These are phyloP conservation scores for Gallinago media DNA, from an alignment of 2,113 vertebrate genomes.

Conservation along the genomic window DNA sequence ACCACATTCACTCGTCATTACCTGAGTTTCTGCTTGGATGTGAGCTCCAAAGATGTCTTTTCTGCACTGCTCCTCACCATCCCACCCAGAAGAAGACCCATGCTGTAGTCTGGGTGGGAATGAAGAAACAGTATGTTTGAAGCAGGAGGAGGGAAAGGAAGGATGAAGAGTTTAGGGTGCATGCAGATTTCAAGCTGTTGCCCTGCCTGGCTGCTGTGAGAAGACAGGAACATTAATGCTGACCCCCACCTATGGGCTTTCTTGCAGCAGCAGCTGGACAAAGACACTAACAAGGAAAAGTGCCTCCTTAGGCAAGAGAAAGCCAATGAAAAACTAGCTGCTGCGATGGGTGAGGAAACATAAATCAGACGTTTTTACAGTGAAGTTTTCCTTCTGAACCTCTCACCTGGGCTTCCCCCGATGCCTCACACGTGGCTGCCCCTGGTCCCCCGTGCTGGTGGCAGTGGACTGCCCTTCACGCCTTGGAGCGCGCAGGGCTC, in stretches of 20 bases:
- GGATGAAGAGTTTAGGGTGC: not conserved
- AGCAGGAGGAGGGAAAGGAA: not conserved
- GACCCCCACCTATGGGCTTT: not conserved
- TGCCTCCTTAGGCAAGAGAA: not conserved
- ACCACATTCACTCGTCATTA: not conserved
- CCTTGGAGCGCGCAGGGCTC: slow-evolving; percentile 33
- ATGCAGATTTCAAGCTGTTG: not conserved
- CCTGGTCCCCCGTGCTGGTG: not conserved
- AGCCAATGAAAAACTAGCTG: not conserved
- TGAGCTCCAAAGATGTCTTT: not conserved
- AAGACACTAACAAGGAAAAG: not conserved
- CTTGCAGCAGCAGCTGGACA: not conserved
- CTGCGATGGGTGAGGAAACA: not conserved
- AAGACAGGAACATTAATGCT: not conserved
- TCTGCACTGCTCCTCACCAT: not conserved
- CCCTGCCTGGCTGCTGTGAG: not conserved
- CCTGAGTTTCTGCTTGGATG: not conserved
- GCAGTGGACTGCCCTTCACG: slow-evolving; percentile 58
- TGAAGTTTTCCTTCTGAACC: not conserved
- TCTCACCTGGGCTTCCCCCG: not conserved
- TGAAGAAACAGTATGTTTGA: not conserved
- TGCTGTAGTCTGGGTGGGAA: not conserved
- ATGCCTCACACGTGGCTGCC: not conserved
- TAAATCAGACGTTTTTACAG: not conserved
- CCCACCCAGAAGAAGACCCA: not conserved